phyloP scores from a whole-genome alignment of 2,113 vertebrate genomes.

The Oryzias javanicus region DNA sequence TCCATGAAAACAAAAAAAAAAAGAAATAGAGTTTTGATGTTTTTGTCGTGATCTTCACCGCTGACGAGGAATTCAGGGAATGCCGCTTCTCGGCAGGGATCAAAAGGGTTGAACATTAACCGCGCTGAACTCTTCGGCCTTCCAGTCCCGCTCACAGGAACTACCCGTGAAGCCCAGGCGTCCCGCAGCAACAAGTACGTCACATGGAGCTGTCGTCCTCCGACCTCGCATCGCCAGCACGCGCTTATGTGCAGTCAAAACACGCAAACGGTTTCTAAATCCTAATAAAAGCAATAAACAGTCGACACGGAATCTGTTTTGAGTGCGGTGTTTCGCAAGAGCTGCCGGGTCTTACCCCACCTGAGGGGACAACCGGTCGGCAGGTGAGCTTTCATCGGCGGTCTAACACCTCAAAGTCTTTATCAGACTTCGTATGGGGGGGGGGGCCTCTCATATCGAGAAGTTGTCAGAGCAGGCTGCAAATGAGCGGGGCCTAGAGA shows the following conservation, averaged over 20 bases:
- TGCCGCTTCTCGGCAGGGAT: conserved; percentile 70
- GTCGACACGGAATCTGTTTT: conserved; percentile 2
- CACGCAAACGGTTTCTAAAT: neutral
- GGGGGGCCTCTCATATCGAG: conserved; percentile 28
- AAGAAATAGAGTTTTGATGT: conserved; percentile 14
- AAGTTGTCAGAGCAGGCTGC: conserved; percentile 34
- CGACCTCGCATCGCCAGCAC: neutral
- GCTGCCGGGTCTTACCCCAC: conserved; percentile 26
- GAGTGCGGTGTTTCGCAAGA: conserved; percentile 42
- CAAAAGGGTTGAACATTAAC: conserved; percentile 77
- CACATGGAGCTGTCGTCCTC: conserved; percentile 46
- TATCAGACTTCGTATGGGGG: conserved; percentile 9
- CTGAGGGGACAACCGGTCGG: conserved; percentile 47
- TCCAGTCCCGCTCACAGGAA: conserved; percentile 52
- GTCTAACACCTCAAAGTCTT: conserved; percentile 28
- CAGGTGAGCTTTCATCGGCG: conserved; percentile 21
- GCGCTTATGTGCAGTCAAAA: conserved; percentile 1
- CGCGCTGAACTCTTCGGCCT: conserved; percentile 61
- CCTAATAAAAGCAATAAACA: neutral
- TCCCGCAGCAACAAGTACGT: conserved; percentile 60
- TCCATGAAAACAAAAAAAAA: conserved; percentile 3
- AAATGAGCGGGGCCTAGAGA: conserved; percentile 38
- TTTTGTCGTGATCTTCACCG: conserved; percentile 50
- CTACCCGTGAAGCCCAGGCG: conserved; percentile 64
- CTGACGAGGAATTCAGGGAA: conserved; percentile 74